phyloP scores from a whole-genome alignment of 2,888 invertebrate species.

The Ryuthela nishihirai region DNA sequence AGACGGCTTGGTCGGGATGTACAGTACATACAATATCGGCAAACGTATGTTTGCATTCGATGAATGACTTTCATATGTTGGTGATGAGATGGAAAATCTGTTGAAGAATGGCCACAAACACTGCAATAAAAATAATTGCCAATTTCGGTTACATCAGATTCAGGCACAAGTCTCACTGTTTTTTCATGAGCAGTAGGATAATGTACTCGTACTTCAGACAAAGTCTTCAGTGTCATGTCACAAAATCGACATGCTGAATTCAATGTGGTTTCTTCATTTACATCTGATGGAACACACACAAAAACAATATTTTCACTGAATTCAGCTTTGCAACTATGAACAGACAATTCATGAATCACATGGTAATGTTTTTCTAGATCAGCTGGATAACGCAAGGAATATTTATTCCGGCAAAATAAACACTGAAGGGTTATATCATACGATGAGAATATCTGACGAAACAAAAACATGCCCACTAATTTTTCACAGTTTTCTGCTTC shows the following conservation, averaged over 20 bases:
- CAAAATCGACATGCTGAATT: slow-evolving; percentile 44
- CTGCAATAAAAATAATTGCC: slow-evolving; percentile 42
- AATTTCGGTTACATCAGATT: slow-evolving; percentile 41
- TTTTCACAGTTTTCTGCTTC: slow-evolving; percentile 38
- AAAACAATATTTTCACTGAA: slow-evolving; percentile 44
- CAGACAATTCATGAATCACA: slow-evolving; percentile 42
- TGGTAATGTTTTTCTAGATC: slow-evolving; percentile 43
- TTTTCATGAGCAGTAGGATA: slow-evolving; percentile 41
- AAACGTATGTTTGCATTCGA: slow-evolving; percentile 42
- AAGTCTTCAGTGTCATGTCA: slow-evolving; percentile 39
- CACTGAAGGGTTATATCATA: slow-evolving; percentile 39
- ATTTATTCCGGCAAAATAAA: slow-evolving; percentile 41
- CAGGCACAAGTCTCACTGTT: slow-evolving; percentile 41
- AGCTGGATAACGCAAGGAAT: slow-evolving; percentile 34
- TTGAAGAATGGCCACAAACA: slow-evolving; percentile 39
- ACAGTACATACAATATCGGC: slow-evolving; percentile 41
- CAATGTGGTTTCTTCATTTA: slow-evolving; percentile 39
- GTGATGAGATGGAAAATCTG: slow-evolving; percentile 41
- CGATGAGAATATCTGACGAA: slow-evolving; percentile 41
- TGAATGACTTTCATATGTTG: slow-evolving; percentile 43
- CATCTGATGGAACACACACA: slow-evolving; percentile 43
- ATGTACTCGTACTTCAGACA: slow-evolving; percentile 42
- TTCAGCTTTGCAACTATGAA: slow-evolving; percentile 41
- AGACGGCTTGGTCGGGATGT: slow-evolving; percentile 41
- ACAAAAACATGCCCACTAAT: slow-evolving; percentile 29